Base-by-base conservation (phyloP, 2,797 vertebrate genomes). In the Gobio occitaniae region DNA sequence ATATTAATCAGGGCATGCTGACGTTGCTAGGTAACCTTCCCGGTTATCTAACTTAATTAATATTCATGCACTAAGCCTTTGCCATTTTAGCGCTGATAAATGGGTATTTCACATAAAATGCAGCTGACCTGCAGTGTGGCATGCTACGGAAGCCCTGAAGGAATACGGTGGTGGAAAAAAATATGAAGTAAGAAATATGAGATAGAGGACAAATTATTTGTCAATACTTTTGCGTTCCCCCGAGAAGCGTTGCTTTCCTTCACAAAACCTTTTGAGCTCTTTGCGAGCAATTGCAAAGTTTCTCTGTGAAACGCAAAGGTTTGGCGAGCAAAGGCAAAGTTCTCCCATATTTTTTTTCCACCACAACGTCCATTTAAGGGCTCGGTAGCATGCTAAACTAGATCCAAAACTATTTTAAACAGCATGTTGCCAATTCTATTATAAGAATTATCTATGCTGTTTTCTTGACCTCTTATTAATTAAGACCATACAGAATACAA, bases 1-100 rank as follows among this genome's bases (percentile, higher is more conserved):
- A 85, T 80, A 85, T 85, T 65, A 80, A 80, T 72, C 6, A 63
- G 54, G 47, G 16, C 47, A 16, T 3, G 47, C 32, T 79, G 21
- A 63, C 7, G 54, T 78, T 48, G 52, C 83, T 36, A 44, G 52
- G 65, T 54, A 84, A 78, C 76, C 41, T 11, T 61, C 11, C 17
- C 13, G 8, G 66, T 71, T 84, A 63, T 66, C 50, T 71, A 84
- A 70, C 75, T 8, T 47, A 36, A 69, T 71, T 68, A 47, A 47
- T 47, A 69, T 68, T 84, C 17, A 69, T 69, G 36, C 6, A 41
- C 48, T 9, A 15, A 41, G 59, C 81, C 71, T 25, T 65, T 11
- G 21, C 70, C 70, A 72, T 72, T 32, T 54, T 71, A 82, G 36
- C 25, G 15, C 21, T 69, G 21, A 50, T 32, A 79, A 32, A 48